phyloP scores from a whole-genome alignment of 2,888 invertebrate genomes.

The Leptopilina drosophilae region DNA sequence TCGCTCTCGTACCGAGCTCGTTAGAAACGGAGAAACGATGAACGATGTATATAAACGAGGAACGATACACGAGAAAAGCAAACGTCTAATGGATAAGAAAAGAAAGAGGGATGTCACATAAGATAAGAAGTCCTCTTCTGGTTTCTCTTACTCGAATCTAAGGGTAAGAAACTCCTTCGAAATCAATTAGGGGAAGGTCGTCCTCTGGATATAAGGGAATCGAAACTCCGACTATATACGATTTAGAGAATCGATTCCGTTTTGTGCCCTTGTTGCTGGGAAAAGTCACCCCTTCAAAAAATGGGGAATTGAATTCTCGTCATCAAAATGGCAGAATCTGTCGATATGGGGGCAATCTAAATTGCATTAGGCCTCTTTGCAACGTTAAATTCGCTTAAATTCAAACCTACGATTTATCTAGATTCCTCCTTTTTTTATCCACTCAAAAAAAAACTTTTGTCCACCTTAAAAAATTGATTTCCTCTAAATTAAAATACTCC shows the following conservation, averaged over 20 bases:
- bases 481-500: no score
- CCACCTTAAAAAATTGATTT: no score
- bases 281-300: constrained; percentile 48
- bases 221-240: constrained; percentile 2
- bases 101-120: constrained; percentile 60
- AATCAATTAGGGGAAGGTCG: constrained; percentile 73
- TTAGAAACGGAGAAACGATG: constrained; percentile 50
- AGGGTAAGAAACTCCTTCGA: constrained; percentile 57
- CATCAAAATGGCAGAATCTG: constrained; percentile 50
- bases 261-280: constrained; percentile 43
- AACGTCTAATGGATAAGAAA: constrained; percentile 60
- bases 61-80: constrained; percentile 55
- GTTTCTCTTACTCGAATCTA: constrained; percentile 47
- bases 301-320: constrained; percentile 62
- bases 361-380: constrained; percentile 23
- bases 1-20: constrained; percentile 57
- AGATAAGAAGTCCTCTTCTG: constrained; percentile 67
- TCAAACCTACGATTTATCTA: no score
- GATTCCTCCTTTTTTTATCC: no score
- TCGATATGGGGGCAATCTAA: constrained; percentile 45
- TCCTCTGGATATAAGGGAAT: constrained; percentile 66
- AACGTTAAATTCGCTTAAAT: no score
- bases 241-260: constrained; percentile 56
- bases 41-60: constrained; percentile 36
- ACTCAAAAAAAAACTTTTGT: no score